Base-by-base conservation (phyloP, 2,888 invertebrate genomes). In the Oxycera nigricornis region DNA sequence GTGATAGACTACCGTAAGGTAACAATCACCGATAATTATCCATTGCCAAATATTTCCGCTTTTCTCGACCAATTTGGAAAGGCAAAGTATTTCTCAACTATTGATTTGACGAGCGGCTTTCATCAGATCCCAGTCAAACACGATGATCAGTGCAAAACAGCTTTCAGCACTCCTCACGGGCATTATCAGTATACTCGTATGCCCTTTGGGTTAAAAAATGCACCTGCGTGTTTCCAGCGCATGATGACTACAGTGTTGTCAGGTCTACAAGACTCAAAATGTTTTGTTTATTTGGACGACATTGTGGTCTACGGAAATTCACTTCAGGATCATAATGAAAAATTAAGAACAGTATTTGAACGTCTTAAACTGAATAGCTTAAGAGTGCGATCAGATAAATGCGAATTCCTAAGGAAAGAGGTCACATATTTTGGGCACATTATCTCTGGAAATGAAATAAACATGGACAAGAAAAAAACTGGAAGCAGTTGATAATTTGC, bases 251-350 rank as follows among this genome's bases (percentile, higher is more conserved):
- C 55, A 2, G 55, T 22, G 6, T 24, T 55, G 9, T 55, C 7
- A 39, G 14, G 39, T 39, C 55, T 83, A 14, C 80, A 80, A 77
- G 81, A 81, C 0, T 73, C 78, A 3, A 78, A 81, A 77, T 83
- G 81, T 61, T 77, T 83, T 11, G 79, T 82, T 0, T 83, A 82
- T 67, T 41, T 83, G 11, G 83, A 83, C 72, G 83, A 82, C 73
- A 79, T 82, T 2, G 80, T 82, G 1, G 77, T 82, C 1, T 81
- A 79, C 57, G 79, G 79, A 0, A 73, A 72, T 20, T 77, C 76
- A 4, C n/a, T n/a, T n/a, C n/a, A n/a, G n/a, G n/a, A n/a, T n/a
- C n/a, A n/a, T n/a, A n/a, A n/a, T n/a, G n/a, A 72, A 41, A 78
- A 76, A 22, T 72, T 80, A 30, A 75, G 67, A 68, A n/a, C 28